These are phyloP conservation scores for Hiodon alosoides DNA, from an alignment of 2,113 vertebrate genomes.

Conservation along the genomic window DNA sequence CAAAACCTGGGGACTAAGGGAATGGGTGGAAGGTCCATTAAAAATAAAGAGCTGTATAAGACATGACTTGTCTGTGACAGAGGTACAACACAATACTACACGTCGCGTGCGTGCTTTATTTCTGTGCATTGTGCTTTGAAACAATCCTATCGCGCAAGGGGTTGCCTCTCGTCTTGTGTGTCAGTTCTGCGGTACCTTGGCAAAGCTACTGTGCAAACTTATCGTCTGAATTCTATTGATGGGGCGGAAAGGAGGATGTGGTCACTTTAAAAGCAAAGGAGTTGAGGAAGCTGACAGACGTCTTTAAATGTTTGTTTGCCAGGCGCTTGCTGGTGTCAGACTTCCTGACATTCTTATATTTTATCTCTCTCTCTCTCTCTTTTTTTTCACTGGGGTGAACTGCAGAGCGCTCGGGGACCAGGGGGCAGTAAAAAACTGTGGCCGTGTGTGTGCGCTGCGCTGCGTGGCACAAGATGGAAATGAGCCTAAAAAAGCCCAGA, in stretches of 20 bases:
- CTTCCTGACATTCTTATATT: slow-evolving; percentile 67
- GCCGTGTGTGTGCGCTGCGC: neutral
- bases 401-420: neutral
- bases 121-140: too few relatives aligned
- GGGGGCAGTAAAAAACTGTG: neutral
- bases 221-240: slow-evolving; percentile 12
- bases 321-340: slow-evolving; percentile 53
- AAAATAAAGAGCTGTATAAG: too few relatives aligned
- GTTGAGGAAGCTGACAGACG: slow-evolving; percentile 53
- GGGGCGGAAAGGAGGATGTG: slow-evolving; percentile 32
- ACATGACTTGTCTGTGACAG: too few relatives aligned
- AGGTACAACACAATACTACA: too few relatives aligned
- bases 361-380: slow-evolving; percentile 52
- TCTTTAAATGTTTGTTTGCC: slow-evolving; percentile 66
- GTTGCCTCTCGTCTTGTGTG: too few relatives aligned
- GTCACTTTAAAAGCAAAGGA: slow-evolving; percentile 30
- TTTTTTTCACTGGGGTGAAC: slow-evolving; percentile 14
- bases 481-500: slow-evolving; percentile 52
- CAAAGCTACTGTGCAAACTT: neutral
- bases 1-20: too few relatives aligned
- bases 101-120: too few relatives aligned
- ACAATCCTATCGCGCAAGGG: too few relatives aligned
- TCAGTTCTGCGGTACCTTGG: too few relatives aligned
- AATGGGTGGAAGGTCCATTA: too few relatives aligned
- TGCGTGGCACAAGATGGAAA: slow-evolving; percentile 36